These are phyloP conservation scores for Coelopa pilipes DNA, from an alignment of 2,888 invertebrate species.

Conservation along the genomic window DNA sequence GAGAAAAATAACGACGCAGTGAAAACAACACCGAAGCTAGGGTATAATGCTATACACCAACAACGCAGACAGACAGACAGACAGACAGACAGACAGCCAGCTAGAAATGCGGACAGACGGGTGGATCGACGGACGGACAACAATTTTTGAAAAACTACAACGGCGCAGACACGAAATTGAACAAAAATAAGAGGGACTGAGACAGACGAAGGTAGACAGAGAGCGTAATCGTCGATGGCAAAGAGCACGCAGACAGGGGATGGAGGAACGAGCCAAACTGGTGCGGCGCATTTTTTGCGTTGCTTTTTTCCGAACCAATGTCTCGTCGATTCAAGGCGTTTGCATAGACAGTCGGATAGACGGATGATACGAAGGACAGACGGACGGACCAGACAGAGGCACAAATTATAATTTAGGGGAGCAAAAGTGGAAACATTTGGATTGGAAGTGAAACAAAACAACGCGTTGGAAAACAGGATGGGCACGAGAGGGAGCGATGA, in stretches of 20 bases:
- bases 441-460: too few relatives aligned
- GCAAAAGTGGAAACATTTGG: background rate
- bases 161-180: conserved; percentile 1
- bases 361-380: background rate
- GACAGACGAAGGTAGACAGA: too few relatives aligned
- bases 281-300: conserved; percentile 32
- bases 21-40: conserved; percentile 16
- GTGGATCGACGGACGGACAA: background rate
- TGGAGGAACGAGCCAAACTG: conserved; percentile 13
- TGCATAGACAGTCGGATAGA: background rate
- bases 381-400: background rate
- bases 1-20: conserved; percentile 39
- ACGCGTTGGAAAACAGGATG: too few relatives aligned
- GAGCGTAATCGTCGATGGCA: too few relatives aligned
- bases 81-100: background rate
- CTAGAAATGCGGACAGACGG: background rate
- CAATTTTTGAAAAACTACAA: background rate
- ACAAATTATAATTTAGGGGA: conserved; percentile 9
- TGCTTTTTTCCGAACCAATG: background rate
- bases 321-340: conserved; percentile 2
- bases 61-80: conserved; percentile 4
- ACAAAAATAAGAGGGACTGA: too few relatives aligned
- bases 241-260: too few relatives aligned
- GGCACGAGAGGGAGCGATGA: background rate
- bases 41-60: background rate